Base-by-base conservation (phyloP, 2,888 invertebrate species). In the Drosophila picticornis region DNA sequence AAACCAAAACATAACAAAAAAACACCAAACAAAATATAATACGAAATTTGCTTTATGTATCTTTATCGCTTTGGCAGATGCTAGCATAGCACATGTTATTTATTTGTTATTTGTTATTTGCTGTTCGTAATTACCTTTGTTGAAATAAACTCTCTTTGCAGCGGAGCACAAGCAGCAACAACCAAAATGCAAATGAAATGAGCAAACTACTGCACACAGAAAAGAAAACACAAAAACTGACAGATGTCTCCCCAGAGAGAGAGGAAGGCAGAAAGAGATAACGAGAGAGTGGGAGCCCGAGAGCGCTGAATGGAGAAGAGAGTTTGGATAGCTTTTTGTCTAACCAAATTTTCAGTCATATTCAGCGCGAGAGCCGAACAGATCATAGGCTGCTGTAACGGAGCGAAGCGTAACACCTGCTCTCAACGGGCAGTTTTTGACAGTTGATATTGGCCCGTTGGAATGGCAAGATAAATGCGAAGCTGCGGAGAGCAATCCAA, bases 181-280 rank as follows among this genome's bases (percentile, higher is more conserved):
- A 61, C 56, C 57, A 40, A 51, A 67, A 69, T 58, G 70, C 52
- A 73, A 81, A 69, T 63, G 50, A 52, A 72, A 65, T 55, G 67
- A 68, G 53, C 27, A 43, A 53, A 56, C 55, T n/a, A 40, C 40
- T 50, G 64, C 66, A 58, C 69, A 5, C 2, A 27, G 27, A 34
- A 34, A 34, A 32, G 72, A 74, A 71, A 78, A 68, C 64, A 55
- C 4, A 16, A 46, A 43, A 75, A 66, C 19, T 65, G 59, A 72
- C 78, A 79, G 77, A 81, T 81, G 80, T 82, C 75, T 90, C 88
- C 88, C 90, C 68, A 84, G 90, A 84, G 85, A 88, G 61, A 25
- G 25, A 36, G n/a, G 55, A 29, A 36, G 36, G 19, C 16, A 13
- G 48, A 53, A 43, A 70, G 71, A 71, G 83, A 80, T 43, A 53